Percentiles rank a stretch among this genome's conserved stretches.
Conservation (phyloP, 1,140 invertebrate species). For the Pissodes strobi region DNA sequence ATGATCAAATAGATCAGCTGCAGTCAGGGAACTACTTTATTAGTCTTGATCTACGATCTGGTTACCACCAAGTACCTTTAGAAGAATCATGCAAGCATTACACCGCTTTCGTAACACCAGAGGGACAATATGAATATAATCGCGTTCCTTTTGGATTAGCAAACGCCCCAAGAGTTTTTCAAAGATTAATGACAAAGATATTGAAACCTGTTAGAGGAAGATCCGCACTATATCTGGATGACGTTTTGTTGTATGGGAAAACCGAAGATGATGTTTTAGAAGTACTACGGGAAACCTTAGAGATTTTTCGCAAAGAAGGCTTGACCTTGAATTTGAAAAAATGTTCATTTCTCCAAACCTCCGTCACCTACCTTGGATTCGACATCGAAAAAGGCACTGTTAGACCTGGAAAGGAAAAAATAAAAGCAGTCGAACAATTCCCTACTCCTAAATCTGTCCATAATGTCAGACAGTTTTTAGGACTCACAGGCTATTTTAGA, state of each 20-base stretch:
- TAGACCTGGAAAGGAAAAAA: constrained; percentile 3
- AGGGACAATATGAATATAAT: too few species aligned
- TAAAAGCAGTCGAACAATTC: constrained; percentile 2
- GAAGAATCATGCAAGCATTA: constrained; percentile 36
- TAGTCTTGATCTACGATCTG: constrained; percentile 33
- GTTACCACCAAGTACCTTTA: too few species aligned
- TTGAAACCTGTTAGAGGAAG: constrained; percentile 26
- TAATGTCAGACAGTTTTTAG: neutral
- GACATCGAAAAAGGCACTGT: neutral
- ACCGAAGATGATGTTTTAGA: constrained; percentile 35
- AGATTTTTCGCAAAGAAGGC: neutral
- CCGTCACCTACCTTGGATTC: neutral
- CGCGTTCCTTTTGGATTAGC: too few species aligned
- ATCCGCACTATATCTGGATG: constrained; percentile 38
- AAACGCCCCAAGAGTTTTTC: too few species aligned
- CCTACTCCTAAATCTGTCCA: constrained; percentile 1
- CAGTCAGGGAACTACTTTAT: constrained; percentile 25
- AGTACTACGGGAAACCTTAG: neutral
- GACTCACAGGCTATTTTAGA: constrained; percentile 1
- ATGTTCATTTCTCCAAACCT: neutral
- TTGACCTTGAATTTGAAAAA: neutral
- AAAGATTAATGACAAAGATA: constrained; percentile 38
- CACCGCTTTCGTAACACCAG: too few species aligned
- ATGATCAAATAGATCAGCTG: too few species aligned
- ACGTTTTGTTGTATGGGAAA: constrained; percentile 50